These are phyloP conservation scores for Eupeodes corollae DNA, from an alignment of 1,140 invertebrate genomes.

Conservation along the genomic window DNA sequence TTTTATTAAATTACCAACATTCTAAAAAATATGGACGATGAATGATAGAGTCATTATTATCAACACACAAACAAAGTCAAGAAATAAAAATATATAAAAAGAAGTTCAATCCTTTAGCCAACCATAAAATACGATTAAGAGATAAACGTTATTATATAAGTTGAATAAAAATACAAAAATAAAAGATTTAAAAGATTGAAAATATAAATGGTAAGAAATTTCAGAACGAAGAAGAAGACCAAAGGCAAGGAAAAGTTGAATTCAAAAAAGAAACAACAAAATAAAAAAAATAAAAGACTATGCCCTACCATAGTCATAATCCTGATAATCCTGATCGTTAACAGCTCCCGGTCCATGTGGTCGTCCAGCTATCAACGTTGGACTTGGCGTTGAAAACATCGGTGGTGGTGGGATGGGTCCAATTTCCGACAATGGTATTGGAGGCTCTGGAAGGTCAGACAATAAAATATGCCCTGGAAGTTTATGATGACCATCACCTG, in stretches of 20 bases:
- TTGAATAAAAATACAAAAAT: background rate
- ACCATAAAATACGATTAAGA: no score
- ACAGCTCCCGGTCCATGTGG: conserved; percentile 39
- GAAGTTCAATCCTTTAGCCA: no score
- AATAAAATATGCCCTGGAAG: conserved; percentile 49
- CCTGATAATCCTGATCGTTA: conserved; percentile 37
- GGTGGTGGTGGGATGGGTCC: conserved; percentile 89
- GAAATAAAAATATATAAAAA: no score
- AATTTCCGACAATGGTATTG: conserved; percentile 82
- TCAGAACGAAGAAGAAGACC: background rate
- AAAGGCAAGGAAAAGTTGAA: background rate
- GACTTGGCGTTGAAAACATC: conserved; percentile 86
- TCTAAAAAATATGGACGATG: no score
- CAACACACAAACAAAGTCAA: no score
- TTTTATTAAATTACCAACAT: no score
- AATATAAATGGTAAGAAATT: no score
- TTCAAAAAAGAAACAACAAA: no score
- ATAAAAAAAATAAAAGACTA: conserved; percentile 1
- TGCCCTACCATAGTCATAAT: conserved; percentile 52
- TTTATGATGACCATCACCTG: conserved; percentile 39
- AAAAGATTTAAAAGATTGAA: no score
- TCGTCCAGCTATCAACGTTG: conserved; percentile 49
- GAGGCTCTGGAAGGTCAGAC: conserved; percentile 78
- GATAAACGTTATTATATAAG: background rate
- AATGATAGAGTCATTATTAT: no score